Base-by-base conservation (phyloP, 2,113 vertebrate genomes). In the Stigmatopora argus region DNA sequence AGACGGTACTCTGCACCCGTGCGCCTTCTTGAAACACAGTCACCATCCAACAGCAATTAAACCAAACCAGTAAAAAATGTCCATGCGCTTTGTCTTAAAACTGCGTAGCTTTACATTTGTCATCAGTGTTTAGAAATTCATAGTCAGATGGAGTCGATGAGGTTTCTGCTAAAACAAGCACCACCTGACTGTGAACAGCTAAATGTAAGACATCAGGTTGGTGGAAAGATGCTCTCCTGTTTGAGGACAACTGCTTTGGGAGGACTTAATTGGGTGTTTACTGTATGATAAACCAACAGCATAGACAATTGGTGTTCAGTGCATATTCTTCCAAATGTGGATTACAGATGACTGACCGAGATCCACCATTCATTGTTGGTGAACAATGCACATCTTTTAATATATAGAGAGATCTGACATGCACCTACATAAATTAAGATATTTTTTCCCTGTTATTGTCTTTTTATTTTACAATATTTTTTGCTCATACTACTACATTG, bases 31-130 rank as follows among this genome's bases (percentile, higher is more conserved):
- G 78, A 87, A 78, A 67, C 1, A 66, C 1, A 35, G 65, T 67
- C 64, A 38, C 35, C 64, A 73, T 83, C 79, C 78, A 80, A 67
- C 70, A 81, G 69, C 63, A 77, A 83, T 83, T 78, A 81, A 82
- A 83, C 53, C 49, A 0, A 80, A 77, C 76, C 34, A 61, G 64
- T 47, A 67, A 72, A 81, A 82, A 72, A 34, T 14, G 70, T 76
- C 73, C 68, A 74, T 86, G 74, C 59, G 57, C 53, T 63, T 48
- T 61, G 49, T 58, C 14, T 2, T 83, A 75, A 83, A 83, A 81
- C 48, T 26, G 66, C 64, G 53, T 61, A 51, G 65, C 49, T 72
- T 38, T 62, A 73, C 65, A 75, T 18, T 58, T 48, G 58, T 58
- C 45, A 62, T 17, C 77, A 51, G 35, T 70, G 57, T 65, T 38